Conservation (phyloP, 2,888 invertebrate species). For the Capitulum mitella region DNA sequence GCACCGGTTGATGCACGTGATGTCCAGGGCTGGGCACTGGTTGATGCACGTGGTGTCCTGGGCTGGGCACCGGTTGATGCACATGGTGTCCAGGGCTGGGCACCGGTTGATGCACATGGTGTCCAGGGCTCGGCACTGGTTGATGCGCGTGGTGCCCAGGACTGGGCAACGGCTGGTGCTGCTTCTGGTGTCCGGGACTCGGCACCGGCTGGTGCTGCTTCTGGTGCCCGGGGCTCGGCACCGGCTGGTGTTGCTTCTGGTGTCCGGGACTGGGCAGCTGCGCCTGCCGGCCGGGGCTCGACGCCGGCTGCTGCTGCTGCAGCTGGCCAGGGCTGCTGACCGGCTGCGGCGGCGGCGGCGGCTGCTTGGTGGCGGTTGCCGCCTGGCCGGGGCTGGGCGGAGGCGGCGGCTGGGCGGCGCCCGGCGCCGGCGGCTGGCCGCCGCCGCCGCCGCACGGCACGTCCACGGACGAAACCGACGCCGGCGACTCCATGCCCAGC, state of each 20-base stretch:
- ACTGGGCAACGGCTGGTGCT: not conserved
- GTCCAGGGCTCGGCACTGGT: slow-evolving; percentile 32
- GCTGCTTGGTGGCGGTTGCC: slow-evolving; percentile 26
- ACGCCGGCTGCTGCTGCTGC: not conserved
- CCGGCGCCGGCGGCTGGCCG: not conserved
- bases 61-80: slow-evolving; percentile 37
- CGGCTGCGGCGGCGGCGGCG: slow-evolving; percentile 33
- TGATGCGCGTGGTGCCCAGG: slow-evolving; percentile 43
- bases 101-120: slow-evolving; percentile 14
- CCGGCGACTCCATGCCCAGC: slow-evolving; percentile 77
- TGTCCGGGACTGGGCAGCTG: not conserved
- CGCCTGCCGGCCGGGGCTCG: not conserved
- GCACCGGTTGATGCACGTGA: slow-evolving; percentile 41
- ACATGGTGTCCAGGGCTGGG: slow-evolving; percentile 42
- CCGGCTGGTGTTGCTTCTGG: slow-evolving; percentile 39
- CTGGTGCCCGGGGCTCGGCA: slow-evolving; percentile 46
- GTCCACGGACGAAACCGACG: slow-evolving; percentile 73
- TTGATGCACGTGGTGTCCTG: slow-evolving; percentile 22
- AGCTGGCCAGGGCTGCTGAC: too few relatives aligned
- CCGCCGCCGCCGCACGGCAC: slow-evolving; percentile 31
- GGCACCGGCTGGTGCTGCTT: slow-evolving; percentile 40
- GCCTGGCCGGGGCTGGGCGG: slow-evolving; percentile 29
- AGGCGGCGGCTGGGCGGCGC: slow-evolving; percentile 33
- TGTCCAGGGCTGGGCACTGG: slow-evolving; percentile 37
- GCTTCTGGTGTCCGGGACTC: not conserved